phyloP scores from a whole-genome alignment of 37 sponge, comb jelly and placozoan genomes.

The Tethya wilhelma region DNA sequence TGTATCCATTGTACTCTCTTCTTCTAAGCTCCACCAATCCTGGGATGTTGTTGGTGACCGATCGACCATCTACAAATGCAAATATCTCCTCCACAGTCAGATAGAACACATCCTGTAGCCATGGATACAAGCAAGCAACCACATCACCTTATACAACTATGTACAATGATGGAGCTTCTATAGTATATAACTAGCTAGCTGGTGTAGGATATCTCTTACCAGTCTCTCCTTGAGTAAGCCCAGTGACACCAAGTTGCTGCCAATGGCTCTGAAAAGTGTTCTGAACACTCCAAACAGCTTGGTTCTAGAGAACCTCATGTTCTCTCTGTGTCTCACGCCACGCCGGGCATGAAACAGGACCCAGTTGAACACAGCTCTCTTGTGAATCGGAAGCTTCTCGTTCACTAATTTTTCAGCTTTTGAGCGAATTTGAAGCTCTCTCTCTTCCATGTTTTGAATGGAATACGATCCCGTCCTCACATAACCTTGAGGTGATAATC shows the following conservation, averaged over 20 bases:
- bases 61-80: constrained; percentile 75
- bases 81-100: constrained; percentile 80
- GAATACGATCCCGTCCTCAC: constrained; percentile 75
- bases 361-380: constrained; percentile 80
- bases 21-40: constrained; percentile 79
- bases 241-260: constrained; percentile 59
- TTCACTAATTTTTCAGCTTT: constrained; percentile 59
- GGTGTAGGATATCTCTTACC: constrained; percentile 31
- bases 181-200: neutral
- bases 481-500: constrained; percentile 60
- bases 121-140: neutral
- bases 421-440: constrained; percentile 58
- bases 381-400: constrained; percentile 24
- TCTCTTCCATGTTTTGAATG: constrained; percentile 74
- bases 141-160: neutral
- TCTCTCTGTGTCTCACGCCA: constrained; percentile 83
- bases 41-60: constrained; percentile 77
- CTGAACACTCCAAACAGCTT: constrained; percentile 84
- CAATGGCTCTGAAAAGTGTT: constrained; percentile 76
- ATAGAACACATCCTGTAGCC: constrained; percentile 84
- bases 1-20: constrained; percentile 73
- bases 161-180: neutral
- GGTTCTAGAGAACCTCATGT: constrained; percentile 83
- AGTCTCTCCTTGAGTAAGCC: constrained; percentile 55
- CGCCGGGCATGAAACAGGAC: constrained; percentile 77